Percentiles rank a stretch among this genome's conserved stretches.
phyloP scores from a whole-genome alignment of 1,140 invertebrate species.

The Reticulitermes speratus region DNA sequence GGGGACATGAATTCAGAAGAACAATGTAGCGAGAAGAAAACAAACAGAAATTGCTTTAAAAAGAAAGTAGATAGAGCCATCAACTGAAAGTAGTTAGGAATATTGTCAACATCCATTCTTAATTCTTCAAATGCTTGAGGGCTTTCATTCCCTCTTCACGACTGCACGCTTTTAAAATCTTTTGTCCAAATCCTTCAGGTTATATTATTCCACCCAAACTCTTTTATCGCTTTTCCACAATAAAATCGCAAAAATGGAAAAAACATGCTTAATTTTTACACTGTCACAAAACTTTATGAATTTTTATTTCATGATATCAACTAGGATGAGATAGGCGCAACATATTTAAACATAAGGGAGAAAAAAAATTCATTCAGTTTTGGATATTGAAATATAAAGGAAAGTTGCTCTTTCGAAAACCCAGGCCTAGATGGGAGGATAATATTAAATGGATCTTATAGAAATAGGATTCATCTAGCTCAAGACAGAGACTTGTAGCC shows the following conservation, averaged over 20 bases:
- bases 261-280: background rate
- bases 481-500: no score
- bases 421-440: no score
- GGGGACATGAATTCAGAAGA: background rate
- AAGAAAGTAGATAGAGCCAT: background rate
- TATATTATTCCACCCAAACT: background rate
- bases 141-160: background rate
- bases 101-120: constrained; percentile 2
- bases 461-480: no score
- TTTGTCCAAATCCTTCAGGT: background rate
- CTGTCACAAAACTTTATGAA: background rate
- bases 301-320: no score
- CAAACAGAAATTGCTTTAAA: background rate
- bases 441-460: no score
- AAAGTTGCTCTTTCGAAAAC: no score
- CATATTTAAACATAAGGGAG: no score
- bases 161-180: background rate
- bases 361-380: no score
- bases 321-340: no score
- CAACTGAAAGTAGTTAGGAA: background rate
- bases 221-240: background rate
- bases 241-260: background rate
- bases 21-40: background rate
- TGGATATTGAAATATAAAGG: no score
- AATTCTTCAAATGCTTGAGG: background rate